Evolutionary conservation across 64 coral and sea anemone genomes (phyloP), one percentile per base, ranked within the genome.

Genomic region (Montipora cactus): DNA sequence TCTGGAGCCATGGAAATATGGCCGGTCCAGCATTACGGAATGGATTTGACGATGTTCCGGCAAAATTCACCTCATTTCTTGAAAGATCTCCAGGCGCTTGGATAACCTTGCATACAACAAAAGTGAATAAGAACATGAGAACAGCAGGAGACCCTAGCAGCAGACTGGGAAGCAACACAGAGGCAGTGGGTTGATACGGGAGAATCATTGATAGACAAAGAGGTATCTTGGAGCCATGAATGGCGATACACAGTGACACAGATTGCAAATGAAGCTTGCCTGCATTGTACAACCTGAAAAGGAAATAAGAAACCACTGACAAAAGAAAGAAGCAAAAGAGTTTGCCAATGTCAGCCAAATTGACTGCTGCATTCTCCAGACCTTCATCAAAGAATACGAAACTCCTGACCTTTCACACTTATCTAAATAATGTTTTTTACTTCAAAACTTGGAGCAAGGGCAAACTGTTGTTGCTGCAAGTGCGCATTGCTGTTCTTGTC

Each of bases 181-280:
- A 20, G 59, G 44, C 16, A 72, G 76, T 80, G 46, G 75, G 52
- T 59, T 76, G 48, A 55, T 18, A 64, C 67, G 59, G 76, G 22
- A 88, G 47, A 13, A 71, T 37, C 64, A 72, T 23, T 3, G 82
- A 46, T 18, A 93, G 18, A 80, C 74, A 79, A 47, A 88, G 52
- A 7, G 84, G 64, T 4, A 93, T n/a, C 81, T 93, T 93, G 58
- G 79, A 84, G 44, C 83, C 85, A 47, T 93, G 92, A 5, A 93
- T 4, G 14, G 83, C 76, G 46, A 73, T 79, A 61, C 84, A 93
- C 13, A 93, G 76, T 49, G 75, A 88, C n/a, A 78, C 68, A 20
- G 78, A 85, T 13, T 88, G 92, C 47, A 59, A 93, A 8, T 88
- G 20, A 37, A 78, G 47, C 71, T 19, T 67, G 87, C 78, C 84